Conservation (phyloP, 2,797 vertebrate species). For the Otolemur crassicaudatus region DNA sequence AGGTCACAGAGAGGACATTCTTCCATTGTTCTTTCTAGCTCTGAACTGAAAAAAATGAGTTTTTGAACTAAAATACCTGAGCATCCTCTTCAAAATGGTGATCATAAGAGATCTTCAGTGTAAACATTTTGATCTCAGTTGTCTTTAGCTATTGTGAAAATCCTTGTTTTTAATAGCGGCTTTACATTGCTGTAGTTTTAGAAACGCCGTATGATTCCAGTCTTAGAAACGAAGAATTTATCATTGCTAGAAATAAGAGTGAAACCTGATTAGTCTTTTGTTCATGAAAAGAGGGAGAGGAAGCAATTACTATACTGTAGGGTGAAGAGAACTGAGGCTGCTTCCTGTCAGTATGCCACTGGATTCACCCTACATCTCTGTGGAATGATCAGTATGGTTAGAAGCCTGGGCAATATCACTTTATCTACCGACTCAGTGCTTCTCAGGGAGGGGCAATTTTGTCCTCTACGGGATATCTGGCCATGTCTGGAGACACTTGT, state of each 20-base stretch:
- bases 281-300: slow-evolving; percentile 6
- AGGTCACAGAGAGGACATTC: not conserved
- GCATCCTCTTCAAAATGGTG: not conserved
- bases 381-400: not conserved
- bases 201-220: not conserved
- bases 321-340: not conserved
- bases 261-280: slow-evolving; percentile 13
- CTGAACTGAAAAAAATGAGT: not conserved
- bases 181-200: slow-evolving; percentile 40
- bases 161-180: slow-evolving; percentile 4
- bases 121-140: not conserved
- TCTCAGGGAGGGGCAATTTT: not conserved
- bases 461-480: not conserved
- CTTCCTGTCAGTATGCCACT: not conserved
- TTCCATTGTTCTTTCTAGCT: not conserved
- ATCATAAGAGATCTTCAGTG: not conserved
- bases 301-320: not conserved
- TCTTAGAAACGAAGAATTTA: not conserved
- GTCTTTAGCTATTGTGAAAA: not conserved
- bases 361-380: not conserved
- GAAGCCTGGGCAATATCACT: not conserved
- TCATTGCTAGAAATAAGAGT: slow-evolving; percentile 16
- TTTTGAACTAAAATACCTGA: slow-evolving; percentile 40
- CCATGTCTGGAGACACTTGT: not conserved
- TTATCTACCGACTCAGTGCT: not conserved